Percentiles rank a stretch among this genome's conserved stretches.
These are phyloP conservation scores for Uria lomvia DNA, from an alignment of 2,113 vertebrate species.

Conservation along the genomic window DNA sequence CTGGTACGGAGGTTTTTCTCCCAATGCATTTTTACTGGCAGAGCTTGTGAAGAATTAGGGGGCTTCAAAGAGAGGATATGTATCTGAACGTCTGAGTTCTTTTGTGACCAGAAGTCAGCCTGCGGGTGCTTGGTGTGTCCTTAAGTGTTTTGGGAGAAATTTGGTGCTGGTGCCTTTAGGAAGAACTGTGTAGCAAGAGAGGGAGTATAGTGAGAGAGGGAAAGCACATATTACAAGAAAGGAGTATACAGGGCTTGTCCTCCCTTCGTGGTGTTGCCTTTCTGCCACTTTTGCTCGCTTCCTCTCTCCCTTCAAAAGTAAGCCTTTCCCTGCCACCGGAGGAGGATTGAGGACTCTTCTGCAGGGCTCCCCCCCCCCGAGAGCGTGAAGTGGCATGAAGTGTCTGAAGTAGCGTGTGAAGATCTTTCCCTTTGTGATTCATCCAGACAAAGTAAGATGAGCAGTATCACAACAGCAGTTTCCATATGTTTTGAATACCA, in stretches of 20 bases:
- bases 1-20: neutral
- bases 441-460: neutral
- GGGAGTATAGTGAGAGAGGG: neutral
- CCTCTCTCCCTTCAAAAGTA: neutral
- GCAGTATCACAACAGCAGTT: neutral
- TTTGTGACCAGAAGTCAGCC: neutral
- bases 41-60: neutral
- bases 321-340: neutral
- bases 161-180: neutral
- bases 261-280: neutral
- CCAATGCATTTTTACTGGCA: neutral
- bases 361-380: too few relatives aligned
- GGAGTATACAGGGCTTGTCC: neutral
- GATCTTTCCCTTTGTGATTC: neutral
- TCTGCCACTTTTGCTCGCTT: neutral
- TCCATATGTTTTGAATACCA: neutral
- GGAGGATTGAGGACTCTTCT: neutral
- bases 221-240: neutral
- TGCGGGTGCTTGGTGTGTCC: neutral
- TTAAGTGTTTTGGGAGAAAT: neutral
- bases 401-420: neutral
- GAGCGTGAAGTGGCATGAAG: neutral
- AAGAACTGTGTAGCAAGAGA: neutral
- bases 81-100: neutral
- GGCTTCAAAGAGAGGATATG: neutral